phyloP scores from a whole-genome alignment of 2,113 vertebrate species.

The Gymnorhina tibicen region DNA sequence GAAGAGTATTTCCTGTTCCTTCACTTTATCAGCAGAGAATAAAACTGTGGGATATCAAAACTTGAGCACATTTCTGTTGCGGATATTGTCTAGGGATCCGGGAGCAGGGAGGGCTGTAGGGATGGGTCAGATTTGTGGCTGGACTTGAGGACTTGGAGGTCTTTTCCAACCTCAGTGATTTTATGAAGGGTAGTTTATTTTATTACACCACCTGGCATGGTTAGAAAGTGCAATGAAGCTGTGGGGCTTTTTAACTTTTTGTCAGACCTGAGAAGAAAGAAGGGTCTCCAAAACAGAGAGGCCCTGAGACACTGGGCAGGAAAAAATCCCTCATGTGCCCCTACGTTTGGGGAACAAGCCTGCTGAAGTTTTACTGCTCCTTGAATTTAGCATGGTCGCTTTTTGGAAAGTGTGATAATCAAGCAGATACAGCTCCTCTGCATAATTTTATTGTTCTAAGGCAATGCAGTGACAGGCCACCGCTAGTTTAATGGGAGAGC shows the following conservation, averaged over 20 bases:
- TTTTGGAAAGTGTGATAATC: not conserved
- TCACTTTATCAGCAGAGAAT: not conserved
- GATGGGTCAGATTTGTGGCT: not conserved
- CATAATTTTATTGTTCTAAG: not conserved
- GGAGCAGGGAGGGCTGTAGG: not conserved
- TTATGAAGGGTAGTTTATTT: not conserved
- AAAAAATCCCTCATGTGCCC: not conserved
- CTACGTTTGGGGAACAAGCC: not conserved
- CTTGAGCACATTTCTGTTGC: not conserved
- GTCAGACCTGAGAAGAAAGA: not conserved
- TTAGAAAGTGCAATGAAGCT: not conserved
- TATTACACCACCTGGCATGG: not conserved
- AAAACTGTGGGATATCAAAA: not conserved
- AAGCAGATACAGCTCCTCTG: not conserved
- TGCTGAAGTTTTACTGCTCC: not conserved
- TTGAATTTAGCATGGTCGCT: accelerated
- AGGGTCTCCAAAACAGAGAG: not conserved
- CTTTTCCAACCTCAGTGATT: not conserved
- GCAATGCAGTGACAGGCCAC: not conserved
- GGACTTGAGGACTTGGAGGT: not conserved
- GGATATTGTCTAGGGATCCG: not conserved
- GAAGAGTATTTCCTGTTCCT: not conserved
- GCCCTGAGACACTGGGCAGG: not conserved
- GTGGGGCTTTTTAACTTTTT: not conserved
- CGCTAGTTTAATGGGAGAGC: not conserved